These are phyloP conservation scores for Silurus aristotelis DNA, from an alignment of 2,797 vertebrate species.

Conservation along the genomic window DNA sequence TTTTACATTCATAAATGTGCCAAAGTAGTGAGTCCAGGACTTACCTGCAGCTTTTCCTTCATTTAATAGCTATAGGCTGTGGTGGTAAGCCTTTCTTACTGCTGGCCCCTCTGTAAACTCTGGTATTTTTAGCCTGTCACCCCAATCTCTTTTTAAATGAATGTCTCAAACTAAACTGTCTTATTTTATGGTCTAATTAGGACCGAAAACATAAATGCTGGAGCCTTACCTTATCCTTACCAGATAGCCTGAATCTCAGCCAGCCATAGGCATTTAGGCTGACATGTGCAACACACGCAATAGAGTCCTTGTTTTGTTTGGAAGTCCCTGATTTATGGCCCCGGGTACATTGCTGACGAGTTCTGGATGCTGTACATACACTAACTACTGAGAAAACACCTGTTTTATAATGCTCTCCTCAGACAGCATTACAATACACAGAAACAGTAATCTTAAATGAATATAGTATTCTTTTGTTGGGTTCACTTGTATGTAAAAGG, in stretches of 20 bases:
- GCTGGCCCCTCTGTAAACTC: not conserved
- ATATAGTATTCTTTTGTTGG: too few relatives aligned
- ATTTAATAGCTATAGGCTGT: not conserved
- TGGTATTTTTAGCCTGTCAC: constrained; percentile 2
- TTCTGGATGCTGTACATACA: constrained; percentile 17
- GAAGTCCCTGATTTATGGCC: constrained; percentile 32
- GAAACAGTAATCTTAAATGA: not conserved
- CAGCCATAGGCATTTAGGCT: not conserved
- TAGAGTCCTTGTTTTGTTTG: constrained; percentile 16
- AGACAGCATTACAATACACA: not conserved
- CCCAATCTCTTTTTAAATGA: not conserved
- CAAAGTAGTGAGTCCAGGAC: not conserved
- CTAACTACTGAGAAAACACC: constrained; percentile 14
- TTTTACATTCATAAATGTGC: constrained; percentile 3
- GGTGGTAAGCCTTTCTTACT: not conserved
- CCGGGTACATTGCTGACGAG: constrained; percentile 22
- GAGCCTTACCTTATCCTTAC: not conserved
- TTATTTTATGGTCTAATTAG: constrained; percentile 1
- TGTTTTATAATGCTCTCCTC: constrained; percentile 3
- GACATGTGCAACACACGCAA: not conserved
- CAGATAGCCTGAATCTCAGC: not conserved
- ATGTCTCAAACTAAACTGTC: not conserved
- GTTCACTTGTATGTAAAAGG: too few relatives aligned
- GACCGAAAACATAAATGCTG: not conserved
- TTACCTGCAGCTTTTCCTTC: not conserved